Conservation (phyloP, 1,140 invertebrate species). For the Manduca sexta region DNA sequence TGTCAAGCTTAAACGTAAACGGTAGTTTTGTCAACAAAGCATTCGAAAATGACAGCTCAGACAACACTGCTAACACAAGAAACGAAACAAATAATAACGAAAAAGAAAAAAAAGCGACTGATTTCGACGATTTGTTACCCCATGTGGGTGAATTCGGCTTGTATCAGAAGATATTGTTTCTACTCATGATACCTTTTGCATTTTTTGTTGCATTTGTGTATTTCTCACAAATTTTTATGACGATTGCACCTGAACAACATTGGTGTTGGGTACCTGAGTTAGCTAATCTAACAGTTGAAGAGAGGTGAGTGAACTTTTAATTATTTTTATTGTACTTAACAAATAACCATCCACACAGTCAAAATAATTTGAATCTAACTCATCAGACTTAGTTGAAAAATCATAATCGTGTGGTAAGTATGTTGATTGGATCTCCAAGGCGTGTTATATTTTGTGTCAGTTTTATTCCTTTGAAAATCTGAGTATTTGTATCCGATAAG, state of each 20-base stretch:
- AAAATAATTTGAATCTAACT: too few species aligned
- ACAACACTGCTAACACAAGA: slow-evolving; percentile 6
- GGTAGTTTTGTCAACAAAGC: slow-evolving; percentile 53
- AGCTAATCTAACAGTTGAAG: slow-evolving; percentile 77
- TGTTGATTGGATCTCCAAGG: too few species aligned
- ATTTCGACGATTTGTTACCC: slow-evolving; percentile 75
- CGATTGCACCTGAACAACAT: slow-evolving; percentile 84
- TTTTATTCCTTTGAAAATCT: too few species aligned
- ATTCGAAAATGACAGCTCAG: slow-evolving; percentile 34
- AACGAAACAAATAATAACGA: slow-evolving; percentile 21
- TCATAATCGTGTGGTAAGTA: too few species aligned
- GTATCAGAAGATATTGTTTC: slow-evolving; percentile 90
- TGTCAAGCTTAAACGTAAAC: slow-evolving; percentile 50
- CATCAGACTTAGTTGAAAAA: too few species aligned
- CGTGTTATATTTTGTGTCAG: too few species aligned
- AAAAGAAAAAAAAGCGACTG: slow-evolving; percentile 45
- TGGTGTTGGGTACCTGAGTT: slow-evolving; percentile 87
- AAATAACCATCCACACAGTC: too few species aligned
- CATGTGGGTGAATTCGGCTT: slow-evolving; percentile 91
- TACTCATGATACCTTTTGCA: slow-evolving; percentile 89
- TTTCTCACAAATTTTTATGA: slow-evolving; percentile 91
- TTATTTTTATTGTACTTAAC: background rate
- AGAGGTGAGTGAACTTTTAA: slow-evolving; percentile 76
- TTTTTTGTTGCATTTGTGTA: slow-evolving; percentile 91
- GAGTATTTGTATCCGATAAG: too few species aligned